A percentile compares a stretch with the other conserved stretches of the same genome.
These are phyloP conservation scores for Metridium senile DNA, from an alignment of 92 coral and sea anemone genomes.

Conservation along the genomic window DNA sequence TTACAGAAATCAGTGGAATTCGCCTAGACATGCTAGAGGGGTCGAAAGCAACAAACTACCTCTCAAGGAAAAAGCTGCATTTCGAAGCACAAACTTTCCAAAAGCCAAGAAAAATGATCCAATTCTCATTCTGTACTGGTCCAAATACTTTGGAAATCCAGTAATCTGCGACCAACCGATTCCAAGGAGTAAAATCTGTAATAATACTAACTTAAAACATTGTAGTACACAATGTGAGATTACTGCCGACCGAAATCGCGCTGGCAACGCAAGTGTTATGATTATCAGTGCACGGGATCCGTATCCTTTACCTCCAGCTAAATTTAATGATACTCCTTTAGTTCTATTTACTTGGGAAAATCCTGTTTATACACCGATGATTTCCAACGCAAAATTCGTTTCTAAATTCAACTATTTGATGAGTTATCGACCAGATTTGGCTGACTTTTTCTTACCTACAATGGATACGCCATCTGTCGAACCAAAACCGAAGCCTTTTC, in stretches of 20 bases:
- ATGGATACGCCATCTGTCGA: conserved; percentile 34
- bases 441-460: conserved; percentile 52
- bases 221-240: conserved; percentile 57
- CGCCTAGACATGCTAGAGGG: too few relatives aligned
- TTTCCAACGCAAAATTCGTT: conserved; percentile 23
- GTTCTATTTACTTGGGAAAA: conserved; percentile 42
- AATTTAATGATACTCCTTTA: conserved; percentile 32
- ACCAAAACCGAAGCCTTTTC: conserved; percentile 49
- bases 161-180: background rate
- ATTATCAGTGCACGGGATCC: conserved; percentile 54
- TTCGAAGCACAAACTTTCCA: too few relatives aligned
- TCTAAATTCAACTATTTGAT: conserved; percentile 37
- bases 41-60: too few relatives aligned
- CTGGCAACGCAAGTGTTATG: conserved; percentile 26
- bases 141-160: conserved; percentile 16
- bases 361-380: conserved; percentile 56
- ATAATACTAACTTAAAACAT: background rate
- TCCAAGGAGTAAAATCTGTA: background rate
- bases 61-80: too few relatives aligned
- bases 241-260: conserved; percentile 26
- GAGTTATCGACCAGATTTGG: conserved; percentile 48
- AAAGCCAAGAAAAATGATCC: background rate
- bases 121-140: conserved; percentile 38
- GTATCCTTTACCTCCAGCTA: conserved; percentile 36
- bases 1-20: too few relatives aligned